A percentile compares a stretch with the other conserved stretches of the same genome.
Evolutionary conservation across 2,797 vertebrate genomes (phyloP).

Genomic region (Enteromius unitaeniatus): DNA sequence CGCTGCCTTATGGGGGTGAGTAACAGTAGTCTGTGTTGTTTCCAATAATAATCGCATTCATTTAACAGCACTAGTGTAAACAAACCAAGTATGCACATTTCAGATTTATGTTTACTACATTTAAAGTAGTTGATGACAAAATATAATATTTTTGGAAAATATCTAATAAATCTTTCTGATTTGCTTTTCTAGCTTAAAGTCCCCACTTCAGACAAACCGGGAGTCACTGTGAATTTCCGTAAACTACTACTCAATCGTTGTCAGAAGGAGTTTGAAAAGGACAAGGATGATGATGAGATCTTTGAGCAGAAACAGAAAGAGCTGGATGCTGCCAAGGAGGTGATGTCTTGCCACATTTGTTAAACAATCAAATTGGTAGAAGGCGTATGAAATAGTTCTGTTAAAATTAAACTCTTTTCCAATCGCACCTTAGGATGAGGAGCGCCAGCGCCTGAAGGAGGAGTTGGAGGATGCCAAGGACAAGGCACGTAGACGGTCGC

Average conservation of each 20-base stretch:
- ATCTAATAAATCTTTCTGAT: neutral
- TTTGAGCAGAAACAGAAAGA: constrained; percentile 98
- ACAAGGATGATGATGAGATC: constrained; percentile 95
- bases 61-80: neutral
- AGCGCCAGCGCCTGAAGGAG: constrained; percentile 88
- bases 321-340: constrained; percentile 88
- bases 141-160: neutral
- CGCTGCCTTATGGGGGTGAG: constrained; percentile 98
- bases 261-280: constrained; percentile 99
- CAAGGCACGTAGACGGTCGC: constrained; percentile 89
- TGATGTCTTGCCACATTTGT: constrained; percentile 60
- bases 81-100: neutral
- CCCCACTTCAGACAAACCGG: constrained; percentile 91
- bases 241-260: constrained; percentile 97
- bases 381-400: neutral
- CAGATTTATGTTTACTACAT: neutral
- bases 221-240: constrained; percentile 92
- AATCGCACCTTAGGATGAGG: constrained; percentile 79
- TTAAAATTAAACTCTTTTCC: neutral
- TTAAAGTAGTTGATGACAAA: neutral
- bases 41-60: too few relatives aligned
- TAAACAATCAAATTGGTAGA: neutral
- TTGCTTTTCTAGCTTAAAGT: constrained; percentile 87
- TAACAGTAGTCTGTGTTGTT: constrained; percentile 12
- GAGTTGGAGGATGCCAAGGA: constrained; percentile 88